These are phyloP conservation scores for Ephestia elutella DNA, from an alignment of 1,140 invertebrate species.

Conservation along the genomic window DNA sequence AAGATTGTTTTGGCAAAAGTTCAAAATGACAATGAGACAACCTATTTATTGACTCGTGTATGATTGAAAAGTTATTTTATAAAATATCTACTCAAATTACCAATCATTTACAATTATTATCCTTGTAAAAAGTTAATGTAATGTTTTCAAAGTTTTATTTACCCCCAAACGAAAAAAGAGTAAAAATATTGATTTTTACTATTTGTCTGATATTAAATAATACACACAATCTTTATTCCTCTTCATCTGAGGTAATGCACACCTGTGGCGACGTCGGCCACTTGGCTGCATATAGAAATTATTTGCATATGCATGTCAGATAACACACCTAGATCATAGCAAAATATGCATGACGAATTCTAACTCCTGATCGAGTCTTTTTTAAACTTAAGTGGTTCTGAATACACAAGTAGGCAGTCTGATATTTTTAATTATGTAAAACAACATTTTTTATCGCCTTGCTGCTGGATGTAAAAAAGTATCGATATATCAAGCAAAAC, in stretches of 20 bases:
- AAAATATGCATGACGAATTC: slow-evolving; percentile 47
- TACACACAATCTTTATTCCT: background rate
- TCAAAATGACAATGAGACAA: no score
- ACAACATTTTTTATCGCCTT: background rate
- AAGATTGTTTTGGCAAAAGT: no score
- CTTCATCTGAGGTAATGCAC: slow-evolving; percentile 15
- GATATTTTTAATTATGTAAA: slow-evolving; percentile 5
- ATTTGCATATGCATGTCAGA: slow-evolving; percentile 54
- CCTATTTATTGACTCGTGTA: no score
- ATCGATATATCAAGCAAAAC: slow-evolving; percentile 45
- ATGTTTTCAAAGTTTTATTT: no score
- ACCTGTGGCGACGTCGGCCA: slow-evolving; percentile 37
- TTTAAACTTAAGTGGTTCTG: slow-evolving; percentile 20
- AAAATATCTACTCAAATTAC: no score
- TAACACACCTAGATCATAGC: slow-evolving; percentile 42
- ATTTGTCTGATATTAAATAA: no score
- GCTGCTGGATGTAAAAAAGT: slow-evolving; percentile 23
- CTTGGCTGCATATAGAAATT: slow-evolving; percentile 34
- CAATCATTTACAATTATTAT: no score
- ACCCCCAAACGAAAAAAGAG: no score
- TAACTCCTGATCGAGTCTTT: slow-evolving; percentile 14
- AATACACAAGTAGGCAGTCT: slow-evolving; percentile 9
- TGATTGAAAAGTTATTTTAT: no score
- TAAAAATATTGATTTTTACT: background rate
- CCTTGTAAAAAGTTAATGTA: no score